Percentiles rank a stretch among this genome's conserved stretches.
phyloP scores from a whole-genome alignment of 2,888 invertebrate genomes.

The Caenorhabditis sulstoni region DNA sequence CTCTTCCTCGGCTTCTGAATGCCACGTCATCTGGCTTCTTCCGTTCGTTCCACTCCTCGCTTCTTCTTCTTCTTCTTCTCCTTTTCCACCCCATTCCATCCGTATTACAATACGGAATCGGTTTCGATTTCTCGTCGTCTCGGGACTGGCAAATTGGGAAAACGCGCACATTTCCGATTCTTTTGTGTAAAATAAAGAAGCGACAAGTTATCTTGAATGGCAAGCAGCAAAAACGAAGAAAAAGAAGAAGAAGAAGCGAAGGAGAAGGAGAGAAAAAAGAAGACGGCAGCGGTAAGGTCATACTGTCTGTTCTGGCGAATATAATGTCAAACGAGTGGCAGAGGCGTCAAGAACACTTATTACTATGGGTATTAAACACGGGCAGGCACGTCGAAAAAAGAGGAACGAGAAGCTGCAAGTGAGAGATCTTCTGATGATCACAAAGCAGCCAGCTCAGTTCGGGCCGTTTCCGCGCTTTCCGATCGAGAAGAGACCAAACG shows the following conservation, averaged over 20 bases:
- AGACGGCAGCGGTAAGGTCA: conserved; percentile 55
- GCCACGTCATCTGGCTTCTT: conserved; percentile 18
- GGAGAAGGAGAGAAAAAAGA: conserved; percentile 7
- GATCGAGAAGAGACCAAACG: no score
- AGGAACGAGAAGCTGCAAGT: conserved; percentile 6
- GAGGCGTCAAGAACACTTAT: conserved; percentile 55
- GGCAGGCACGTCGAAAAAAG: conserved; percentile 5
- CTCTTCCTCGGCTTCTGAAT: background rate
- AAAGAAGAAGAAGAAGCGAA: background rate
- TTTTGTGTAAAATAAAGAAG: conserved; percentile 58
- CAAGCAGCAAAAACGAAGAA: conserved; percentile 36
- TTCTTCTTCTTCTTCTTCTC: no score
- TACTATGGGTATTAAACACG: conserved; percentile 46
- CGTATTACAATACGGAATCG: conserved; percentile 41
- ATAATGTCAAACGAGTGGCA: conserved; percentile 35
- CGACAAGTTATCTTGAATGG: conserved; percentile 52
- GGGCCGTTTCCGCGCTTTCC: no score
- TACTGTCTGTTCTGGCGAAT: conserved; percentile 21
- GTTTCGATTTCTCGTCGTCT: conserved; percentile 20
- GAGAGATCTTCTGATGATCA: background rate
- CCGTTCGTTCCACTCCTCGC: conserved; percentile 9
- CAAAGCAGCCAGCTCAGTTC: no score
- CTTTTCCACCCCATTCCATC: conserved; percentile 34
- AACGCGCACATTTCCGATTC: conserved; percentile 39
- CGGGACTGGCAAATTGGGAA: conserved; percentile 38